Percentiles rank a stretch among this genome's conserved stretches.
These are phyloP conservation scores for Champsocephalus esox DNA, from an alignment of 2,797 vertebrate species.

Conservation along the genomic window DNA sequence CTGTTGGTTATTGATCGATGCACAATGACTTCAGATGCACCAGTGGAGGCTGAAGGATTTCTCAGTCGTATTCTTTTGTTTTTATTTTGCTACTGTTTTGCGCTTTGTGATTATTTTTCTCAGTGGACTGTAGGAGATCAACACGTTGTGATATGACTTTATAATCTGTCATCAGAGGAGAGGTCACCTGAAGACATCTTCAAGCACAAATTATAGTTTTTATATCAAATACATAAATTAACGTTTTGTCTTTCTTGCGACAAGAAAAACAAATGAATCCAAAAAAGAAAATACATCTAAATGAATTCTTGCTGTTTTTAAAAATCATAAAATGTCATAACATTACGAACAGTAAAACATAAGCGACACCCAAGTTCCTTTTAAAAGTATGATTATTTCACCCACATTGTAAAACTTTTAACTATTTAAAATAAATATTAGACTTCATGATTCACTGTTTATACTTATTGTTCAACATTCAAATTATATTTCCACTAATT, in stretches of 20 bases:
- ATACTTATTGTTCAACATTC: background rate
- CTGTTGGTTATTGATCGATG: constrained; percentile 50
- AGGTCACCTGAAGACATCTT: constrained; percentile 30
- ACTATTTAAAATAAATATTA: background rate
- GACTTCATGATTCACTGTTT: background rate
- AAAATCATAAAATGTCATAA: background rate
- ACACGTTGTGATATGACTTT: constrained; percentile 27
- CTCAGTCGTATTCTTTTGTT: constrained; percentile 6
- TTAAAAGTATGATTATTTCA: too few relatives aligned
- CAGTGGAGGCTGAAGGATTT: constrained; percentile 2
- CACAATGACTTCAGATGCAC: constrained; percentile 37
- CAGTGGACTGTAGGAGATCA: constrained; percentile 1
- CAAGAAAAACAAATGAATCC: too few relatives aligned
- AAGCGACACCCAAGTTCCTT: background rate
- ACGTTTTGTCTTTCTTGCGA: too few relatives aligned
- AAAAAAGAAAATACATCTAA: too few relatives aligned
- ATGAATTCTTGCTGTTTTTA: too few relatives aligned
- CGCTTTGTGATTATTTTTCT: constrained; percentile 28
- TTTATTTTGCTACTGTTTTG: constrained; percentile 25
- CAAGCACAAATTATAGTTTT: too few relatives aligned
- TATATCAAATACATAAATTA: too few relatives aligned
- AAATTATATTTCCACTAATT: background rate
- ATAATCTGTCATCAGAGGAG: constrained; percentile 30
- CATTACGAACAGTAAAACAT: background rate
- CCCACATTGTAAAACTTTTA: too few relatives aligned